A percentile compares a stretch with the other conserved stretches of the same genome.
These are phyloP conservation scores for Micrasema minimum DNA, from an alignment of 1,140 invertebrate species.

Conservation along the genomic window DNA sequence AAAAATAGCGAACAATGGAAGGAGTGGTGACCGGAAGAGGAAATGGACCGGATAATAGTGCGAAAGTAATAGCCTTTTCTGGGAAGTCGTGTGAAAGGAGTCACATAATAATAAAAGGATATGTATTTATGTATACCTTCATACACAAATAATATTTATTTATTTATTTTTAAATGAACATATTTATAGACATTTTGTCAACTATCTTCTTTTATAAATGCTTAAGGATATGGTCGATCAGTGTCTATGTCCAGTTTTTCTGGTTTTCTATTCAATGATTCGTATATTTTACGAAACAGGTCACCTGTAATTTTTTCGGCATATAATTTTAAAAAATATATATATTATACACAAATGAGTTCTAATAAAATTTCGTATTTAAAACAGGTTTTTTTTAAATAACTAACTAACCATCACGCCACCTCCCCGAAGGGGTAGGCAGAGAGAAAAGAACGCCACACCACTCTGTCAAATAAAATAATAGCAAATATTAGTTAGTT, in stretches of 20 bases:
- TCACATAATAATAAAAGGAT: neutral
- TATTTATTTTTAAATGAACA: neutral
- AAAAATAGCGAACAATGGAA: neutral
- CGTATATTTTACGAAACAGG: no score
- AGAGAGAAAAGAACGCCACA: no score
- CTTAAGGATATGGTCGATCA: neutral
- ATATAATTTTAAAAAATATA: no score
- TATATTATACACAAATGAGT: no score
- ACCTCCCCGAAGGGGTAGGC: no score
- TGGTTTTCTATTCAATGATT: no score
- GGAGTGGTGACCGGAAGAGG: constrained; percentile 10
- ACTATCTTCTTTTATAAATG: neutral
- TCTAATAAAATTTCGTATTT: no score
- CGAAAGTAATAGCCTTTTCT: neutral
- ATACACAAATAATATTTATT: neutral
- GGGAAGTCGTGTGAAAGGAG: neutral
- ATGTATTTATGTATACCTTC: neutral
- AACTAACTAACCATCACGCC: no score
- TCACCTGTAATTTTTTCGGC: no score
- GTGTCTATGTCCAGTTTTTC: neutral
- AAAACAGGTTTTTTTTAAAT: no score
- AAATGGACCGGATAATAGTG: constrained; percentile 7
- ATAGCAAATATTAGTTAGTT: no score
- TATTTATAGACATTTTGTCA: neutral
- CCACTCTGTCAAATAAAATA: no score